Conservation (phyloP, 2,797 vertebrate species). For the Ctenochaetus hawaiiensis region DNA sequence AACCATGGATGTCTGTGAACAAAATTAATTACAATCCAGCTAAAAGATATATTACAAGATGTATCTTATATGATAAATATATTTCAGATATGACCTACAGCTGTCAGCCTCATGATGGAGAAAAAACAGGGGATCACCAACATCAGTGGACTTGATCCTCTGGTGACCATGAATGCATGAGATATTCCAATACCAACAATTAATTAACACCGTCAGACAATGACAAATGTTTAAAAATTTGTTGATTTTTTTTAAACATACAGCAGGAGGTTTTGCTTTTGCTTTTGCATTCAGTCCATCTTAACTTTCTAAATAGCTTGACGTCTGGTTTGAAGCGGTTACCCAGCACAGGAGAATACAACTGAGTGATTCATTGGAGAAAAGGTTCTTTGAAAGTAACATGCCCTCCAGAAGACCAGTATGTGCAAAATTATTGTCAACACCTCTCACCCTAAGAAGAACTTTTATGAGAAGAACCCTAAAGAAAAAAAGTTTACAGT, state of each 20-base stretch:
- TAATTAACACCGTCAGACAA: not conserved
- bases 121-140: not conserved
- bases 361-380: slow-evolving; percentile 6
- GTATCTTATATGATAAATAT: not conserved
- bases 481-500: not conserved
- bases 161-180: not conserved
- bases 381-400: not conserved
- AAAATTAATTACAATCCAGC: not conserved
- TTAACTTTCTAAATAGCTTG: not conserved
- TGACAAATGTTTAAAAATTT: not conserved
- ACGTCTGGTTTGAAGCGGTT: not conserved
- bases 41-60: no score
- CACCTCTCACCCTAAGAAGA: not conserved
- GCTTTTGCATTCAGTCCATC: not conserved
- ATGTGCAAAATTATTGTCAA: no score
- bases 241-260: not conserved
- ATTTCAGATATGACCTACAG: not conserved
- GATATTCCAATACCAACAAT: not conserved
- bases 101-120: not conserved
- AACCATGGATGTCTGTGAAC: not conserved
- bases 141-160: not conserved
- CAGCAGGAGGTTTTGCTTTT: not conserved
- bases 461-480: not conserved
- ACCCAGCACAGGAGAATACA: not conserved
- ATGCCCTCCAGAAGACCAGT: not conserved